These are phyloP conservation scores for Lasiurus cinereus DNA, from an alignment of 2,113 vertebrate genomes.

Conservation along the genomic window DNA sequence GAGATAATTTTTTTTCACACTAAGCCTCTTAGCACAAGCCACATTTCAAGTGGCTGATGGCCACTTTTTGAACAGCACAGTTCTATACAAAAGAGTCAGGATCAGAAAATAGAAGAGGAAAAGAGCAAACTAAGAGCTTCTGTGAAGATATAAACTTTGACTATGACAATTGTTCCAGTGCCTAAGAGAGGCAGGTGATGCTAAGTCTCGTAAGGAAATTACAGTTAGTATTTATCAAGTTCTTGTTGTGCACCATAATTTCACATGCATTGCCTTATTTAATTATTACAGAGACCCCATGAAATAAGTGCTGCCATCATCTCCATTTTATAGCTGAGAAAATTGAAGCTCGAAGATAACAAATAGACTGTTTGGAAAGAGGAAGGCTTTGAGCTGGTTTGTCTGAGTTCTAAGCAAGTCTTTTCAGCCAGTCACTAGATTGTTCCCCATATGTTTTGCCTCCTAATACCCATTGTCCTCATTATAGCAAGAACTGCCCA, in stretches of 20 bases:
- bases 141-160: background rate
- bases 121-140: background rate
- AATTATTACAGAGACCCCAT: background rate
- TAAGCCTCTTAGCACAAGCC: background rate
- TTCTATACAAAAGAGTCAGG: background rate
- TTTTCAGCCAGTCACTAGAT: background rate
- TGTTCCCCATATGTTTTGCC: background rate
- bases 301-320: background rate
- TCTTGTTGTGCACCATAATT: background rate
- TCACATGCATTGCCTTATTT: background rate
- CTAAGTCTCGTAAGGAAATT: background rate
- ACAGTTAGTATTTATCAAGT: background rate
- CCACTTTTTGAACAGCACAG: background rate
- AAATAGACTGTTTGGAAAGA: conserved; percentile 4
- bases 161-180: background rate
- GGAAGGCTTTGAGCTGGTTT: background rate
- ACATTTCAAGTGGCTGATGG: background rate
- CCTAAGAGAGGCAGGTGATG: background rate
- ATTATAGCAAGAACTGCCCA: background rate
- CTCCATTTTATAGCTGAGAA: background rate
- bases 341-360: background rate
- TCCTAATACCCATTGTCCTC: background rate
- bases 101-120: background rate
- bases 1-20: background rate
- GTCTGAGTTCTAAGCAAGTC: background rate